Conservation (phyloP, 2,888 invertebrate species). For the Plemyria rubiginata region DNA sequence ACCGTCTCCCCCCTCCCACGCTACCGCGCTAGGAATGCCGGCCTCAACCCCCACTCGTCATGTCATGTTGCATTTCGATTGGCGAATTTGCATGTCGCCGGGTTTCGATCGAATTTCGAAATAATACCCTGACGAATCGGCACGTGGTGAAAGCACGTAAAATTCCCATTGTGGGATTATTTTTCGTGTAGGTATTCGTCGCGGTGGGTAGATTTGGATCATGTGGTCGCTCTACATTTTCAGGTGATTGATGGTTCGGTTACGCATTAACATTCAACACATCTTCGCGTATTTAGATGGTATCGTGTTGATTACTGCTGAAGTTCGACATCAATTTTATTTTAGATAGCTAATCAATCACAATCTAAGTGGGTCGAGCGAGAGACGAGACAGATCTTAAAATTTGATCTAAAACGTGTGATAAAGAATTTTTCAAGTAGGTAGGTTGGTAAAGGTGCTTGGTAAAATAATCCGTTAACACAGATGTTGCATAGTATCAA, state of each 20-base stretch:
- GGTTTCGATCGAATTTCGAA: constrained; percentile 55
- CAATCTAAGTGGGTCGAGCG: constrained; percentile 37
- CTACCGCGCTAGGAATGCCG: constrained; percentile 73
- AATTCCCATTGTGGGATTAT: constrained; percentile 47
- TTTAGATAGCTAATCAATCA: constrained; percentile 43
- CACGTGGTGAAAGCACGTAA: constrained; percentile 60
- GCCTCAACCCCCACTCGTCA: constrained; percentile 60
- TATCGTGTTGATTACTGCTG: constrained; percentile 39
- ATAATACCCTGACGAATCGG: constrained; percentile 45
- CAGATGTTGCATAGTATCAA: too few species aligned
- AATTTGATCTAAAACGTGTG: constrained; percentile 26
- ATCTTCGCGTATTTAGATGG: constrained; percentile 33
- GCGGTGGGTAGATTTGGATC: constrained; percentile 49
- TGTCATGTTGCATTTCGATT: constrained; percentile 78
- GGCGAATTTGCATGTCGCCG: constrained; percentile 75
- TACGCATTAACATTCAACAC: constrained; percentile 42
- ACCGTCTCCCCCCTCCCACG: constrained; percentile 61
- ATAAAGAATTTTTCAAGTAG: constrained; percentile 7
- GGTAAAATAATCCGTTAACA: too few species aligned
- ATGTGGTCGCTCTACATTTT: constrained; percentile 47
- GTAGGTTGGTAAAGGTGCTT: background rate
- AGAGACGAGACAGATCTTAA: constrained; percentile 27
- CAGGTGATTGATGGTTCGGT: constrained; percentile 47
- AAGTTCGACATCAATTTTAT: constrained; percentile 35
- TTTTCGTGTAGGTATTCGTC: constrained; percentile 46